Base-by-base conservation (phyloP, 2,888 invertebrate species). In the Auanema freiburgensis region DNA sequence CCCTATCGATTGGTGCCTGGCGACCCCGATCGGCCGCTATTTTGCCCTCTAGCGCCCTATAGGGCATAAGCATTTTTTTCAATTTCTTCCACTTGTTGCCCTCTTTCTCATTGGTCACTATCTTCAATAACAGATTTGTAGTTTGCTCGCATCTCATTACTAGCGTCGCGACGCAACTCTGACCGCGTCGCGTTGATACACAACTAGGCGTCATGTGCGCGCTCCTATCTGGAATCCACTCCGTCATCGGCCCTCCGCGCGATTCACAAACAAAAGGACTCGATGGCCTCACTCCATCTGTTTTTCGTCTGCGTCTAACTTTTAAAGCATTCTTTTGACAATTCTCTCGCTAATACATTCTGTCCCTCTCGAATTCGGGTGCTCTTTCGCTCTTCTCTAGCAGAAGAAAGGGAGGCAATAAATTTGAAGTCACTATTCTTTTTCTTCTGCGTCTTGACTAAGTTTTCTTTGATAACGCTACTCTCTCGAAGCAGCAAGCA, bases 51-150 rank as follows among this genome's bases (percentile, higher is more conserved):
- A 33, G 33, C 33, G 33, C 33, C 33, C 33, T 33, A 33, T 33
- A 33, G 33, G 33, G 33, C 33, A 33, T 33, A 33, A 33, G 33
- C 33, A 33, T 33, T 23, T 24, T 52, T 23, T 21, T 23, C 52
- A n/a, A 14, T 14, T 21, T 24, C 52, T 24, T 23, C 16, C 23
- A 52, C 23, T 21, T 24, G 23, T 14, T 21, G 14, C 33, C 43
- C 50, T 21, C 56, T 23, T 62, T 60, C 43, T 41, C 40, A 33
- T 41, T 50, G 41, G 53, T 56, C 61, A 62, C 56, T 51, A 56
- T 62, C 61, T 62, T 62, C 61, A 62, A 62, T 62, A 62, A 62
- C 61, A 62, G 61, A 62, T 62, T 62, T 62, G 61, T 62, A 62
- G 61, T 62, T 62, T 62, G 61, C 56, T 62, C 61, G 61, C 56